phyloP scores from a whole-genome alignment of 2,113 vertebrate genomes.

The Seriola rivoliana region DNA sequence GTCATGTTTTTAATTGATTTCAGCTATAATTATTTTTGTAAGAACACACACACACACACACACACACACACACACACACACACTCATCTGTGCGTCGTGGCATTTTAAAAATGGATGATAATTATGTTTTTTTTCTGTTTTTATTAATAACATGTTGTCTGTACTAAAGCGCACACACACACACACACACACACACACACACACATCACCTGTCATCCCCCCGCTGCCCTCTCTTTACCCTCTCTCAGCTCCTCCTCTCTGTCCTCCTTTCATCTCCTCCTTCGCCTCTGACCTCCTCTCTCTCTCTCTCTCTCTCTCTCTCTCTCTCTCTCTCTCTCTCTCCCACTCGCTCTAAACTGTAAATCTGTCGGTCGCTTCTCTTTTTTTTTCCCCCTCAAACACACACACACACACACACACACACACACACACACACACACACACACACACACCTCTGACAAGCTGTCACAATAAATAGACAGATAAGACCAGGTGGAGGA shows the following conservation, averaged over 20 bases:
- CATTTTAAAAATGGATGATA: conserved; percentile 53
- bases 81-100: background rate
- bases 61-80: conserved; percentile 30
- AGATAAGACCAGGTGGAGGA: conserved; percentile 73
- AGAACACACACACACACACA: conserved; percentile 54
- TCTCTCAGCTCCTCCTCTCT: conserved; percentile 65
- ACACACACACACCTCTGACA: conserved; percentile 60
- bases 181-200: conserved; percentile 43
- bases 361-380: conserved; percentile 61
- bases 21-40: conserved; percentile 75
- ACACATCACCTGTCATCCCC: conserved; percentile 69
- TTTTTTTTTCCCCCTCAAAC: background rate
- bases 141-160: conserved; percentile 80
- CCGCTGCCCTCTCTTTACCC: conserved; percentile 76
- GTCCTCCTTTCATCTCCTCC: conserved; percentile 70
- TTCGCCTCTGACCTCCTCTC: conserved; percentile 68
- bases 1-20: conserved; percentile 79
- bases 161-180: conserved; percentile 21
- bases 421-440: conserved; percentile 27
- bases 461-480: conserved; percentile 77
- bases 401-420: conserved; percentile 17
- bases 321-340: conserved; percentile 30
- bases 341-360: conserved; percentile 55
- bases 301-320: conserved; percentile 39
- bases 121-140: conserved; percentile 67